Conservation (phyloP, 2,888 invertebrate species). For the Altica lythri region DNA sequence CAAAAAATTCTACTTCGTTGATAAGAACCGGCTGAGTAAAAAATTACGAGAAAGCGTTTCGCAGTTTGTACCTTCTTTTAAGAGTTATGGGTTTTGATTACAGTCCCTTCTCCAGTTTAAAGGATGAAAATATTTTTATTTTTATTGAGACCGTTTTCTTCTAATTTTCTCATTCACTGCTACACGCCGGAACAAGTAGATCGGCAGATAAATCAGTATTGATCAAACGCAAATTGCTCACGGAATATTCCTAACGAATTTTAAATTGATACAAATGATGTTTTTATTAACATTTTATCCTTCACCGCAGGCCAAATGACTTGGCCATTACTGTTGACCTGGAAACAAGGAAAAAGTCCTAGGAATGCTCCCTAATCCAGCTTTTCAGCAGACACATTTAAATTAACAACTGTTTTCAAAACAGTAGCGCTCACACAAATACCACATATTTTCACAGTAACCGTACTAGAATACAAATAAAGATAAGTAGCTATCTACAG, state of each 20-base stretch:
- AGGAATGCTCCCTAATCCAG: too few relatives aligned
- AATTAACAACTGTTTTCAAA: too few relatives aligned
- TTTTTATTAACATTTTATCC: conserved; percentile 11
- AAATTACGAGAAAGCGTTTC: neutral
- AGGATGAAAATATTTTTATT: conserved; percentile 3
- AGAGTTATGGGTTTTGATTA: conserved; percentile 2
- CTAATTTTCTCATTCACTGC: conserved; percentile 1
- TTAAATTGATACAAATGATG: conserved; percentile 3
- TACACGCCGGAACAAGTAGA: neutral
- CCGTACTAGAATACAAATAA: too few relatives aligned
- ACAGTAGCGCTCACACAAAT: too few relatives aligned
- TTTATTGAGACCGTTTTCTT: neutral
- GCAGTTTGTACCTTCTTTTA: neutral
- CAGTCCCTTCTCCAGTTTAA: neutral
- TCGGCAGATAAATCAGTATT: neutral
- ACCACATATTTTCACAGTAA: too few relatives aligned
- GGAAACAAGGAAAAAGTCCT: conserved; percentile 1
- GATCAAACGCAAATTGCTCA: neutral
- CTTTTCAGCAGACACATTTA: too few relatives aligned
- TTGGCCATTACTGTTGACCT: conserved; percentile 8
- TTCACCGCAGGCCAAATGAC: conserved; percentile 3
- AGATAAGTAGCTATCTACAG: too few relatives aligned
- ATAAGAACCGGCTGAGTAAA: too few relatives aligned
- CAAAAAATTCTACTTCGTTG: too few relatives aligned
- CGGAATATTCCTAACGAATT: neutral